Evolutionary conservation across 1,140 invertebrate genomes (phyloP).

Genomic region (Tyrophagus putrescentiae): DNA sequence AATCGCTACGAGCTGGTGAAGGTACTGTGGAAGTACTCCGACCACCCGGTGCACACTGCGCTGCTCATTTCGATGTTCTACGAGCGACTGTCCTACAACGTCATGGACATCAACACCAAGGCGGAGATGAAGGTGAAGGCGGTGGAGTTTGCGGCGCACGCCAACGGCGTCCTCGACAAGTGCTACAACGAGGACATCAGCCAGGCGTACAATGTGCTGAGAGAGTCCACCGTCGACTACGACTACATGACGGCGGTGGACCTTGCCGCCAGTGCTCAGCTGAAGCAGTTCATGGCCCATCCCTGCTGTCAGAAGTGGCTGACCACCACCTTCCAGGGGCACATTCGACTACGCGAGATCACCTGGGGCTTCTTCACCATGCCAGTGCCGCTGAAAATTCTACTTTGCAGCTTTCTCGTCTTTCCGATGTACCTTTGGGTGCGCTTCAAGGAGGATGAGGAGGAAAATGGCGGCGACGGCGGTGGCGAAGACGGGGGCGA

Average conservation of each 20-base stretch:
- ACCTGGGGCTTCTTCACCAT: slow-evolving; percentile 31
- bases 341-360: slow-evolving; percentile 34
- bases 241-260: slow-evolving; percentile 32
- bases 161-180: slow-evolving; percentile 34
- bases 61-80: slow-evolving; percentile 32
- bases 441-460: slow-evolving; percentile 25
- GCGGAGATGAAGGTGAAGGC: slow-evolving; percentile 27
- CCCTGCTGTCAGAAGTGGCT: slow-evolving; percentile 38
- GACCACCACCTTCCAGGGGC: slow-evolving; percentile 33
- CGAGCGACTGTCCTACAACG: slow-evolving; percentile 27
- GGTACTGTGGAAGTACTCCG: slow-evolving; percentile 35
- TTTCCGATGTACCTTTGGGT: slow-evolving; percentile 38
- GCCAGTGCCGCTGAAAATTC: slow-evolving; percentile 35
- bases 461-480: slow-evolving; percentile 4
- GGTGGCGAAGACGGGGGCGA: slow-evolving; percentile 21
- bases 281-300: slow-evolving; percentile 34
- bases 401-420: slow-evolving; percentile 34
- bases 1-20: slow-evolving; percentile 32
- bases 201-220: slow-evolving; percentile 33
- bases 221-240: slow-evolving; percentile 33
- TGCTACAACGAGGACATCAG: slow-evolving; percentile 31
- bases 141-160: slow-evolving; percentile 35
- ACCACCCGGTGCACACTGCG: slow-evolving; percentile 37
- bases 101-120: slow-evolving; percentile 26
- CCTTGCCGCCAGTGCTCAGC: slow-evolving; percentile 27